A percentile compares a stretch with the other conserved stretches of the same genome.
phyloP scores from a whole-genome alignment of 2,797 vertebrate genomes.

The Myiothlypis coronata region DNA sequence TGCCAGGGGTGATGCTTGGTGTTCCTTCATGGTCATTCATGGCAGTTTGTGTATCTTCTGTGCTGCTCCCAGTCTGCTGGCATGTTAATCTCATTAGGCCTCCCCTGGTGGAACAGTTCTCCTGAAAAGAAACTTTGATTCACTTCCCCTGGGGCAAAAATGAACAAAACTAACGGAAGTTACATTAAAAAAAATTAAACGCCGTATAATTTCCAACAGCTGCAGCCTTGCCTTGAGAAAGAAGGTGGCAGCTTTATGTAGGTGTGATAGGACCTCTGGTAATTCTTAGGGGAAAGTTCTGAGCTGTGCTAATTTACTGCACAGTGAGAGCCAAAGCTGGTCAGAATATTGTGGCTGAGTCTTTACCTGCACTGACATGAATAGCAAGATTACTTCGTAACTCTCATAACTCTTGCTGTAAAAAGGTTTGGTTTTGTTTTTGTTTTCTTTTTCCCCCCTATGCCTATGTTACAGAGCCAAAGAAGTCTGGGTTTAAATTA shows the following conservation, averaged over 20 bases:
- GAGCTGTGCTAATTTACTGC: not conserved
- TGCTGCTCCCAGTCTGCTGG: not conserved
- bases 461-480: rapidly evolving
- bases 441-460: no score
- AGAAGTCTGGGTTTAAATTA: not conserved
- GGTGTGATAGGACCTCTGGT: not conserved
- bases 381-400: not conserved
- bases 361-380: not conserved
- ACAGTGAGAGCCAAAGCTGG: not conserved
- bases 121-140: not conserved
- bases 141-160: no score
- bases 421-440: not conserved
- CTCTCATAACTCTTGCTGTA: not conserved
- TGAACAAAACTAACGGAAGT: rapidly evolving
- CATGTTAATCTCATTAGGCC: not conserved
- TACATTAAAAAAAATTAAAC: no score
- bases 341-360: not conserved
- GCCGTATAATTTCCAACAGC: rapidly evolving
- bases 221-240: not conserved
- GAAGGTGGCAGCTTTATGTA: rapidly evolving
- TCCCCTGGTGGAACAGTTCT: not conserved
- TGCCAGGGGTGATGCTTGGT: no score
- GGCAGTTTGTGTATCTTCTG: rapidly evolving
- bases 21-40: not conserved
- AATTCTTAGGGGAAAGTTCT: not conserved